Conservation (phyloP, 2,888 invertebrate genomes). For the Eulithis testata region DNA sequence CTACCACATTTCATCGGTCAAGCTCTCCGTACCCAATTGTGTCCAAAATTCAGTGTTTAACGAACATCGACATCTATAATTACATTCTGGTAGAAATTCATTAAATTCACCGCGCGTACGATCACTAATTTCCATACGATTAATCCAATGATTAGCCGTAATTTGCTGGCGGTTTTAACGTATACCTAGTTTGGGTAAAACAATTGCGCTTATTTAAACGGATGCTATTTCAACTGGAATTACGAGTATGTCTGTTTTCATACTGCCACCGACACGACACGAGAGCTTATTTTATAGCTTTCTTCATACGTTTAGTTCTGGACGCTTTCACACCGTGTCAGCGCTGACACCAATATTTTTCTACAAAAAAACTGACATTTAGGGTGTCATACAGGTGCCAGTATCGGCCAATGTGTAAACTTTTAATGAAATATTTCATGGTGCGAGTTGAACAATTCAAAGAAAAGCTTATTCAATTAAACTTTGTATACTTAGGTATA, state of each 20-base stretch:
- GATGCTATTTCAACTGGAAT: slow-evolving; percentile 47
- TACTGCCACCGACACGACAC: too few species aligned
- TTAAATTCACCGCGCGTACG: slow-evolving; percentile 72
- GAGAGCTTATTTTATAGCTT: too few species aligned
- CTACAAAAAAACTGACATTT: too few species aligned
- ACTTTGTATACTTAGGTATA: slow-evolving; percentile 59
- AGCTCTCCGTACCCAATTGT: slow-evolving; percentile 49
- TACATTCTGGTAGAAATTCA: slow-evolving; percentile 77
- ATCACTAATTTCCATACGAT: slow-evolving; percentile 77
- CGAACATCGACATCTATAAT: slow-evolving; percentile 78
- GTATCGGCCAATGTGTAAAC: slow-evolving; percentile 14
- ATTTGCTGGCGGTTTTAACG: slow-evolving; percentile 62
- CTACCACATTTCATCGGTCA: slow-evolving; percentile 34
- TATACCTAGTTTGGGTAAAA: slow-evolving; percentile 51
- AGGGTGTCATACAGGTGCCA: slow-evolving; percentile 32
- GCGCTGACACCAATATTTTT: too few species aligned
- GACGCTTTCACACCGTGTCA: too few species aligned
- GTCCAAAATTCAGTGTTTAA: slow-evolving; percentile 76
- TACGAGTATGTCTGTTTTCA: slow-evolving; percentile 23
- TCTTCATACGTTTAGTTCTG: too few species aligned
- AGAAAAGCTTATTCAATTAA: slow-evolving; percentile 81
- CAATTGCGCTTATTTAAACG: slow-evolving; percentile 48
- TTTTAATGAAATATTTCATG: slow-evolving; percentile 1
- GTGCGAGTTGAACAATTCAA: slow-evolving; percentile 68
- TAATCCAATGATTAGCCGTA: slow-evolving; percentile 78